A percentile compares a stretch with the other conserved stretches of the same genome.
Evolutionary conservation across 2,888 invertebrate species (phyloP).

Genomic region (Sipha maydis): DNA sequence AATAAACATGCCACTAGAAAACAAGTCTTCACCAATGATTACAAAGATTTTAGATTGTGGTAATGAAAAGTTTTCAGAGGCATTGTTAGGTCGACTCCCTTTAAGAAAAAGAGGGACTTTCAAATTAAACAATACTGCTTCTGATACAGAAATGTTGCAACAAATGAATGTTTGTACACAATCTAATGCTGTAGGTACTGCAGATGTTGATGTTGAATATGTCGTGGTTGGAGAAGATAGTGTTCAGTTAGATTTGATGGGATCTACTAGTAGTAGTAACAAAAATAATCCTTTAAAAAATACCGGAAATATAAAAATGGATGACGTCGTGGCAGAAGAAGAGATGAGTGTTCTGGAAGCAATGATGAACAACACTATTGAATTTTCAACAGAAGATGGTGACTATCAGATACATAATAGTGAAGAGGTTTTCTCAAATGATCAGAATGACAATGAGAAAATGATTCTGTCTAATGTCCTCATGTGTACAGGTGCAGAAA

Average conservation of each 20-base stretch:
- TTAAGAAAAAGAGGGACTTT: conserved; percentile 55
- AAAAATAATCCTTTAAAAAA: conserved; percentile 35
- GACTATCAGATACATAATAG: conserved; percentile 48
- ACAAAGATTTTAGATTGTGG: conserved; percentile 54
- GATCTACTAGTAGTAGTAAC: conserved; percentile 9
- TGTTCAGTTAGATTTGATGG: conserved; percentile 50
- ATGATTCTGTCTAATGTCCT: conserved; percentile 62
- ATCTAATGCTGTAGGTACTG: conserved; percentile 14
- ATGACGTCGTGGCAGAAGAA: conserved; percentile 47
- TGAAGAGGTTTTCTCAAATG: conserved; percentile 57
- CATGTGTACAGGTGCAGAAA: conserved; percentile 59
- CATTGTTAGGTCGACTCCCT: conserved; percentile 41
- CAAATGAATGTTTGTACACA: conserved; percentile 46
- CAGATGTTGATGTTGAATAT: conserved; percentile 53
- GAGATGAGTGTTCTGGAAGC: conserved; percentile 57
- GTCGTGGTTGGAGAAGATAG: conserved; percentile 55
- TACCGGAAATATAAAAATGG: conserved; percentile 12
- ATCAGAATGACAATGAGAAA: conserved; percentile 59
- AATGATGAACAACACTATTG: conserved; percentile 59
- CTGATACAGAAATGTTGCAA: conserved; percentile 47
- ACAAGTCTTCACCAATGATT: conserved; percentile 47
- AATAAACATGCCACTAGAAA: conserved; percentile 54
- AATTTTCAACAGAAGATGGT: conserved; percentile 51
- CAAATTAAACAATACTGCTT: conserved; percentile 39
- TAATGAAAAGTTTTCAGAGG: conserved; percentile 57